Conservation (phyloP, 2,113 vertebrate species). For the Dunckerocampus dactyliophorus region DNA sequence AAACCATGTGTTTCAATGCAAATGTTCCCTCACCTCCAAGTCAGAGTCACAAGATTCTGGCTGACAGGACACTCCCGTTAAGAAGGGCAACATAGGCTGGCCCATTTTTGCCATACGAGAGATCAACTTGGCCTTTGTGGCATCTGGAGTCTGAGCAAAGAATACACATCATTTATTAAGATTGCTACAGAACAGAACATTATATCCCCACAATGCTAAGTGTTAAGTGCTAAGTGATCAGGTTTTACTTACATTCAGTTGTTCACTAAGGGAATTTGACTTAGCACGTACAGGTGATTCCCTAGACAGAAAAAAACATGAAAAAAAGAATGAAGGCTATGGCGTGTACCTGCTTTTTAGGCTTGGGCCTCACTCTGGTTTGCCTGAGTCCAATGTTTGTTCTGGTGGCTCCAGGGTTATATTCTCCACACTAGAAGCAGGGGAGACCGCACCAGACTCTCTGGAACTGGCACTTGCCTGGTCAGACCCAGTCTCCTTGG, state of each 20-base stretch:
- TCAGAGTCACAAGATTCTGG: slow-evolving; percentile 92
- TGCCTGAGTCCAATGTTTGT: slow-evolving; percentile 68
- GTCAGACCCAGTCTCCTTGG: slow-evolving; percentile 77
- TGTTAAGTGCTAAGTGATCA: not conserved
- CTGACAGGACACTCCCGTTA: slow-evolving; percentile 76
- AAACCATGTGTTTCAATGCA: no score
- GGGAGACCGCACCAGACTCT: slow-evolving; percentile 81
- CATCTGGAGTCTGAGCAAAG: slow-evolving; percentile 80
- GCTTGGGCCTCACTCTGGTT: slow-evolving; percentile 73
- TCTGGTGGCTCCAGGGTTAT: slow-evolving; percentile 65
- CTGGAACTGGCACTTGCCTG: slow-evolving; percentile 73
- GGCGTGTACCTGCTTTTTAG: not conserved
- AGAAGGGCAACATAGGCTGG: slow-evolving; percentile 93
- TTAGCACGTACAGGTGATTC: slow-evolving; percentile 81
- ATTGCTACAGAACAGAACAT: not conserved
- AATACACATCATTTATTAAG: not conserved
- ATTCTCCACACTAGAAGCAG: slow-evolving; percentile 75
- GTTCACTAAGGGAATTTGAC: slow-evolving; percentile 89
- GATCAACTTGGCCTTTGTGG: slow-evolving; percentile 93
- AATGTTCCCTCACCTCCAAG: slow-evolving; percentile 77
- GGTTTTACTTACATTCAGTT: slow-evolving; percentile 74
- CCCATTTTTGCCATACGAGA: slow-evolving; percentile 99
- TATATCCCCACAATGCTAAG: not conserved
- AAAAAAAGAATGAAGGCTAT: not conserved
- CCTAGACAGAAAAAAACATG: slow-evolving; percentile 61